Percentiles rank a stretch among this genome's conserved stretches.
Evolutionary conservation across 2,797 vertebrate species (phyloP).

Genomic region (Echiichthys vipera): DNA sequence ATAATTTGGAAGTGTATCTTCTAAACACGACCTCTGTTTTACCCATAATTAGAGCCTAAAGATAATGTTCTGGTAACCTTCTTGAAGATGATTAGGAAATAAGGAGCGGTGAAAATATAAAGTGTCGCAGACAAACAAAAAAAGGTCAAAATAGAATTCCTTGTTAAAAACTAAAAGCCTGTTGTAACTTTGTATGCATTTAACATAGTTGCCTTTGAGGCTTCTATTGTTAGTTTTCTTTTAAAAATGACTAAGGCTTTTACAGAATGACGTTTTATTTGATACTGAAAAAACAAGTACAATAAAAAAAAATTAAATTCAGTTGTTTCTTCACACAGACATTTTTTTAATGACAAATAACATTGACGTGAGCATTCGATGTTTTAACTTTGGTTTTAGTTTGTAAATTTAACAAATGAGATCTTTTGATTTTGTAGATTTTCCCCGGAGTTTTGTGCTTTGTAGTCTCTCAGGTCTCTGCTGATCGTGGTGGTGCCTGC

Average conservation of each 20-base stretch:
- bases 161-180: background rate
- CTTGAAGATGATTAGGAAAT: background rate
- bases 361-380: background rate
- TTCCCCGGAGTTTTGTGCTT: too few relatives aligned
- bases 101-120: background rate
- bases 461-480: too few relatives aligned
- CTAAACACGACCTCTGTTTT: background rate
- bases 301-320: conserved; percentile 11
- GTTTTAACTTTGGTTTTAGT: background rate
- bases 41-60: background rate
- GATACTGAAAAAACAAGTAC: conserved; percentile 6
- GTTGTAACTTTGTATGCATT: background rate
- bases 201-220: background rate
- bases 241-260: conserved; percentile 9
- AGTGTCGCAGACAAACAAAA: background rate
- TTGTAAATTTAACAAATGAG: background rate
- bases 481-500: too few relatives aligned
- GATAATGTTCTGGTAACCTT: background rate
- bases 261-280: conserved; percentile 43
- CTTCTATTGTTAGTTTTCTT: background rate
- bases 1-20: background rate
- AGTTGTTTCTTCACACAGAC: conserved; percentile 4
- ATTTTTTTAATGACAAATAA: background rate
- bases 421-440: background rate
- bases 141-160: background rate